A percentile compares a stretch with the other conserved stretches of the same genome.
phyloP scores from a whole-genome alignment of 2,888 invertebrate species.

The Euzetes globulus region DNA sequence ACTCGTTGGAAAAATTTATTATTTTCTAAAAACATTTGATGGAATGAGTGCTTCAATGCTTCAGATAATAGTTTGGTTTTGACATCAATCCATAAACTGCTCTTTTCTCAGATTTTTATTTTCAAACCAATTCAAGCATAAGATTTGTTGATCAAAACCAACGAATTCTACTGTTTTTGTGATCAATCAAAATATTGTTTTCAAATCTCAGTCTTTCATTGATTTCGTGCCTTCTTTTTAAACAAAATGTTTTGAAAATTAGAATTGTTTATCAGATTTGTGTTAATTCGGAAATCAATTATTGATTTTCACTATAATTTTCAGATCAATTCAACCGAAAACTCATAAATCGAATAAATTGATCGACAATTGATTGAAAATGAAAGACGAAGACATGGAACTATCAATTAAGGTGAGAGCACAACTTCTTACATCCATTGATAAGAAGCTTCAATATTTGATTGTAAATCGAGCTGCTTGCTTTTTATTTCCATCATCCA shows the following conservation, averaged over 20 bases:
- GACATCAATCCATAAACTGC: not conserved
- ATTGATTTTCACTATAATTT: not conserved
- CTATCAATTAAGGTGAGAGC: constrained; percentile 39
- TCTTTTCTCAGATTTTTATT: not conserved
- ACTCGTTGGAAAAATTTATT: not conserved
- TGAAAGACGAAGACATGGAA: constrained; percentile 42
- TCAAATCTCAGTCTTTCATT: too few relatives aligned
- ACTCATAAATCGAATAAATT: not conserved
- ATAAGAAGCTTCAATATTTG: too few relatives aligned
- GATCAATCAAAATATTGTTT: too few relatives aligned
- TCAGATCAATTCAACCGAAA: not conserved
- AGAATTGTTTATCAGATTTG: not conserved
- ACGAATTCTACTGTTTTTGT: too few relatives aligned
- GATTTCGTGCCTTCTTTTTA: too few relatives aligned
- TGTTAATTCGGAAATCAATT: not conserved
- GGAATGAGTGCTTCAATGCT: not conserved
- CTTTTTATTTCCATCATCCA: too few relatives aligned
- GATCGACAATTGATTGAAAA: not conserved
- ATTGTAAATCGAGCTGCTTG: too few relatives aligned
- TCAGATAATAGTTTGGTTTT: not conserved
- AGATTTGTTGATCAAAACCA: not conserved
- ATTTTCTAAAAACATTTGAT: not conserved
- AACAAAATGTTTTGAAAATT: not conserved
- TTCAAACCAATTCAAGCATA: constrained; percentile 6
- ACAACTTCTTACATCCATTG: too few relatives aligned